These are phyloP conservation scores for Leptura quadrifasciata DNA, from an alignment of 2,888 invertebrate genomes.

Conservation along the genomic window DNA sequence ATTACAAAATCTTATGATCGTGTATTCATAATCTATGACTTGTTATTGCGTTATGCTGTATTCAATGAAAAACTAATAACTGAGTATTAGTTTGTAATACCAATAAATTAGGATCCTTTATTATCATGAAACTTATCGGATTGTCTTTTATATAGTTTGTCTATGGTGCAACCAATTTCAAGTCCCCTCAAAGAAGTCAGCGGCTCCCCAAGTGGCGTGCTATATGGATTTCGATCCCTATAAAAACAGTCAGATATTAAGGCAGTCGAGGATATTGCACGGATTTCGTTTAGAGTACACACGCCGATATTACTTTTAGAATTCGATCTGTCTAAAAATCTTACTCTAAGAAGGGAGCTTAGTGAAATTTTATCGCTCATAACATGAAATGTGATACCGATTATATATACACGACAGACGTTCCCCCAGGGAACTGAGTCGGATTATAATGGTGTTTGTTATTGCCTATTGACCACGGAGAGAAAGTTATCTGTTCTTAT, in stretches of 20 bases:
- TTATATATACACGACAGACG: conserved; percentile 29
- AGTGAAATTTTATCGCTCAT: conserved; percentile 57
- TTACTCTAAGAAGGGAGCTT: conserved; percentile 51
- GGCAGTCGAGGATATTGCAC: conserved; percentile 65
- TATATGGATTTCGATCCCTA: conserved; percentile 64
- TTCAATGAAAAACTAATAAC: too few species aligned
- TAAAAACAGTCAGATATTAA: conserved; percentile 69
- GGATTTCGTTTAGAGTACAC: conserved; percentile 68
- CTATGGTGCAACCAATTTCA: not conserved
- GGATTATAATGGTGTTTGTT: conserved; percentile 32
- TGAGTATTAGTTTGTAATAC: too few species aligned
- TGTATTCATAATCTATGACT: too few species aligned
- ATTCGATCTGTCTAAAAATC: conserved; percentile 64
- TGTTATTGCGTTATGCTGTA: too few species aligned
- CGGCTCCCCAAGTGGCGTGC: conserved; percentile 40
- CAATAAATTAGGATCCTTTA: too few species aligned
- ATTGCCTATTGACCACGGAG: conserved; percentile 5
- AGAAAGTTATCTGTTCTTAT: not conserved
- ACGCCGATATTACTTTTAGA: conserved; percentile 68
- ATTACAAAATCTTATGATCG: too few species aligned
- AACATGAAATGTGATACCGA: conserved; percentile 44
- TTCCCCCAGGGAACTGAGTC: not conserved
- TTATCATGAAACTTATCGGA: too few species aligned
- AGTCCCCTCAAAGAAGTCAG: not conserved
- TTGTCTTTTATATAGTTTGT: not conserved